These are phyloP conservation scores for Brotula barbata DNA, from an alignment of 2,797 vertebrate species.

Conservation along the genomic window DNA sequence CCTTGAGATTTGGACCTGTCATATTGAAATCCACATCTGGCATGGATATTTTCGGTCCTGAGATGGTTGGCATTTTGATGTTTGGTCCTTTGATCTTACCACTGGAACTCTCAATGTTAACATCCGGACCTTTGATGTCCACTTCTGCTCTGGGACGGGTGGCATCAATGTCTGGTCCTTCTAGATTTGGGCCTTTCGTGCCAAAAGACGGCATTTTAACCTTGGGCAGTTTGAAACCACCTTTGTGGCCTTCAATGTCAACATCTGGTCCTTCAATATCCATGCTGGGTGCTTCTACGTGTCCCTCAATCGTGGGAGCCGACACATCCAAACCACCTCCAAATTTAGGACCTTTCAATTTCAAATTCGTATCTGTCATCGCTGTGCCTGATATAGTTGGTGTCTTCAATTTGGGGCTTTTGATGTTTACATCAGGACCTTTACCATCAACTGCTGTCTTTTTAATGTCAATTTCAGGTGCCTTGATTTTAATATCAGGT, in stretches of 20 bases:
- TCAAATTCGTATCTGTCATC: neutral
- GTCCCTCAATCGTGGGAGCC: conserved; percentile 17
- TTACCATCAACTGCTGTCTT: neutral
- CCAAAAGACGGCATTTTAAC: conserved; percentile 37
- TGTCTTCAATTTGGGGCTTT: conserved; percentile 9
- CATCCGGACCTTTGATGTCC: conserved; percentile 21
- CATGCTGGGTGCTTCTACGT: conserved; percentile 24
- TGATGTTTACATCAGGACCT: neutral
- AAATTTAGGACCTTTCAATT: neutral
- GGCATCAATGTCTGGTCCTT: no score
- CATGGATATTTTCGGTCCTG: conserved; percentile 6
- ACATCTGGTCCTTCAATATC: conserved; percentile 30
- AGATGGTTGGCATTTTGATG: conserved; percentile 34
- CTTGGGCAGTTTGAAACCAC: conserved; percentile 40
- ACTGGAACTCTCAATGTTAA: conserved; percentile 10
- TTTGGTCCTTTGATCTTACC: conserved; percentile 46
- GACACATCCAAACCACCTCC: no score
- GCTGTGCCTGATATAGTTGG: neutral
- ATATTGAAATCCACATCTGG: conserved; percentile 1
- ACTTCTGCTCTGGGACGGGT: no score
- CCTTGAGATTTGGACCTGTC: conserved; percentile 5
- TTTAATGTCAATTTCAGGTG: conserved; percentile 1
- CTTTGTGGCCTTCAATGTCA: conserved; percentile 8
- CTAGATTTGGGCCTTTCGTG: no score
- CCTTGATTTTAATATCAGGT: neutral